Evolutionary conservation across 2,797 vertebrate species (phyloP).

Genomic region (Tympanoctomys barrerae): DNA sequence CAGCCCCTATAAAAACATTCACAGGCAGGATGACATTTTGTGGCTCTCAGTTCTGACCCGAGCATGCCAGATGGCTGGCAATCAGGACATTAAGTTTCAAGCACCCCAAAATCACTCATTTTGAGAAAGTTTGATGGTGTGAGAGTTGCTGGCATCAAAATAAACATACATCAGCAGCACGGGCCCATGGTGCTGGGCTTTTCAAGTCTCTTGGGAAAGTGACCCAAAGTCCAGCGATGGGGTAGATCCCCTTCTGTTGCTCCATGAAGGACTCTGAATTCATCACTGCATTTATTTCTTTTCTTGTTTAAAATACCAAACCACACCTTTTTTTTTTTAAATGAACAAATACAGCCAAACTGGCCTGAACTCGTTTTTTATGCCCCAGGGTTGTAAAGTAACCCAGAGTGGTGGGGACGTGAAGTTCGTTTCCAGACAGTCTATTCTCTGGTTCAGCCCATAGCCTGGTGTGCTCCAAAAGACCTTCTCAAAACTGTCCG

Average conservation of each 20-base stretch:
- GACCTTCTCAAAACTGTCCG: constrained; percentile 30
- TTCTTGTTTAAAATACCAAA: constrained; percentile 42
- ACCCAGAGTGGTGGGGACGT: background rate
- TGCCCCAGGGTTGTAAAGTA: constrained; percentile 53
- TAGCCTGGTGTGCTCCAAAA: background rate
- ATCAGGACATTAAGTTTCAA: background rate
- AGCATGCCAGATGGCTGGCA: background rate
- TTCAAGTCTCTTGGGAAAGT: background rate
- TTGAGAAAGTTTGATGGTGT: constrained; percentile 13
- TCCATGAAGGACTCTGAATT: background rate
- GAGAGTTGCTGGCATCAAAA: background rate
- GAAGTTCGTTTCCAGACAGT: background rate
- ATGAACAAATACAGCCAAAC: background rate
- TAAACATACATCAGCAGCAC: background rate
- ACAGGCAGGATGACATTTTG: background rate
- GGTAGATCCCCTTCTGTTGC: background rate
- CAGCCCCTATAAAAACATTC: background rate
- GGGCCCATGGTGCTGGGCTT: background rate
- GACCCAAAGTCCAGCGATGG: background rate
- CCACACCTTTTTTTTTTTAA: background rate
- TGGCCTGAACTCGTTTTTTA: constrained; percentile 26
- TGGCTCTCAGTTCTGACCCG: background rate
- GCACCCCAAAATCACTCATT: background rate
- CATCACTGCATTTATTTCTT: background rate
- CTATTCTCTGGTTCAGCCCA: constrained; percentile 7